A percentile compares a stretch with the other conserved stretches of the same genome.
Conservation (phyloP, 2,113 vertebrate genomes). For the Accipiter virgatus region DNA sequence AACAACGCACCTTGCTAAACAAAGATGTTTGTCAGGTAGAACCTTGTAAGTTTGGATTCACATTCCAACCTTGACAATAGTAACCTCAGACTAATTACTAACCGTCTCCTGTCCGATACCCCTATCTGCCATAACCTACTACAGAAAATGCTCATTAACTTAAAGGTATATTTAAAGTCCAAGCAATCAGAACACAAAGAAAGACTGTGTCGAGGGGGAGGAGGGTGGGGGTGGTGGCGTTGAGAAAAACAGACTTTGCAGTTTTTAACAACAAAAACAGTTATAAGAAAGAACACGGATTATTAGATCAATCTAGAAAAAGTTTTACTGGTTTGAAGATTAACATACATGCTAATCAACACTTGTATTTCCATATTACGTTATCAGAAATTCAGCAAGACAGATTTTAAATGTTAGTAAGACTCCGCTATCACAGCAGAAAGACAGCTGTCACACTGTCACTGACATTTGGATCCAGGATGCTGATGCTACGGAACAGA, state of each 20-base stretch:
- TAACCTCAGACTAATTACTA: neutral
- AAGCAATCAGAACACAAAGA: neutral
- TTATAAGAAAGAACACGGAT: neutral
- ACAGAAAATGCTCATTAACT: neutral
- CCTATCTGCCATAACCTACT: neutral
- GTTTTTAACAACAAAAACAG: neutral
- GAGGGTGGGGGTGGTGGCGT: fast-evolving
- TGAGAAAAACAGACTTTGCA: neutral
- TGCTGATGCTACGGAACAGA: neutral
- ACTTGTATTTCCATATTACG: neutral
- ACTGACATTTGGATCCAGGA: neutral
- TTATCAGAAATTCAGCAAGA: neutral
- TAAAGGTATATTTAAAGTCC: neutral
- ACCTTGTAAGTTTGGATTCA: neutral
- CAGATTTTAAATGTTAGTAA: neutral
- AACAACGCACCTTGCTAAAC: neutral
- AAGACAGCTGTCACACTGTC: neutral
- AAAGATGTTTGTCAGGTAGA: neutral
- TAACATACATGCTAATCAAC: neutral
- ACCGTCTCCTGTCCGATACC: neutral
- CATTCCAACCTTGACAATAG: neutral
- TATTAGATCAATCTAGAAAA: neutral
- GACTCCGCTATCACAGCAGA: neutral
- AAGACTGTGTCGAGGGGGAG: neutral
- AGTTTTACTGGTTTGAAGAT: neutral